phyloP scores from a whole-genome alignment of 2,888 invertebrate genomes.

The Tupiocoris notatus region DNA sequence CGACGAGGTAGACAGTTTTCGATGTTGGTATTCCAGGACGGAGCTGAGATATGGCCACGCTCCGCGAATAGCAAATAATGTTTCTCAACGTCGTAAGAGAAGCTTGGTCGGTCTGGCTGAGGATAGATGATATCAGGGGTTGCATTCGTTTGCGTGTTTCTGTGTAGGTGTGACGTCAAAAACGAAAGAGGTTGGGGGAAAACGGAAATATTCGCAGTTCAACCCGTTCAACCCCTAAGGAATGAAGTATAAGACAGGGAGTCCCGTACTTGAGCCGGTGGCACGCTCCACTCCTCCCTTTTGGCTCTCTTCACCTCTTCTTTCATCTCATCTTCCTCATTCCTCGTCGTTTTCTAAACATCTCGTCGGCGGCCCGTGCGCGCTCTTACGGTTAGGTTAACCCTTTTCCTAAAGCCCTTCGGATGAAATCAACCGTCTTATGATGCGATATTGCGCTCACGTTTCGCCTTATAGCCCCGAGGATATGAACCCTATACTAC shows the following conservation, averaged over 20 bases:
- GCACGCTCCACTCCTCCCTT: neutral
- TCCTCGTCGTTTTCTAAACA: neutral
- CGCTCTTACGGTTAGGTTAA: neutral
- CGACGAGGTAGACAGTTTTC: conserved; percentile 10
- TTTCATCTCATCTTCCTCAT: neutral
- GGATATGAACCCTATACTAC: neutral
- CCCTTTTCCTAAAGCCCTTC: conserved; percentile 1
- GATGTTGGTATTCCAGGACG: conserved; percentile 22
- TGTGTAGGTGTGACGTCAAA: neutral
- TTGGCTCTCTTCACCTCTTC: neutral
- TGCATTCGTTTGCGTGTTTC: neutral
- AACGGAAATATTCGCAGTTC: conserved; percentile 27
- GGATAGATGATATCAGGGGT: neutral
- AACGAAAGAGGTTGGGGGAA: neutral
- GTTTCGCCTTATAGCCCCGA: neutral
- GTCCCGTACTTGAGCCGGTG: neutral
- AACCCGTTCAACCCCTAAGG: neutral
- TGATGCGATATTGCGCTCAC: conserved; percentile 26
- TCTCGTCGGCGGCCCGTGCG: neutral
- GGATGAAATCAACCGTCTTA: conserved; percentile 32
- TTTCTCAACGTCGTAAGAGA: neutral
- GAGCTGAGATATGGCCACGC: conserved; percentile 16
- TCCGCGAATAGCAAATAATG: conserved; percentile 24
- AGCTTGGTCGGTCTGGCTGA: neutral
- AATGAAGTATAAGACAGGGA: neutral